Conservation (phyloP, 2,797 vertebrate species). For the Todus mexicanus region DNA sequence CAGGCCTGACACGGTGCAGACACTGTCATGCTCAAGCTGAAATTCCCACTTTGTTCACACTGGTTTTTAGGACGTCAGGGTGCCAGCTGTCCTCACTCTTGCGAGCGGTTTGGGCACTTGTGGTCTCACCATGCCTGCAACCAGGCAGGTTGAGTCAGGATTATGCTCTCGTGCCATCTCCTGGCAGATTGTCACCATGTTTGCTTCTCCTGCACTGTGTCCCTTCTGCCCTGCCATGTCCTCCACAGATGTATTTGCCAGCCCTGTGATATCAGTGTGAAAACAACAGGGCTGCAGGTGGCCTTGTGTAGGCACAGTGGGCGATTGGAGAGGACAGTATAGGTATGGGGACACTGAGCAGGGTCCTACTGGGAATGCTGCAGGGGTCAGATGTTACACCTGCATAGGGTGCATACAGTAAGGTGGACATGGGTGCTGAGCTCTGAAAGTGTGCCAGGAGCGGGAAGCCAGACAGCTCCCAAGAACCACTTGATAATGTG, state of each 20-base stretch:
- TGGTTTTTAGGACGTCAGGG: background rate
- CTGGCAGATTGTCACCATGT: background rate
- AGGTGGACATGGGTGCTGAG: background rate
- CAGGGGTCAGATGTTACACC: background rate
- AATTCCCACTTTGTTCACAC: background rate
- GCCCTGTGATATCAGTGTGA: rapidly evolving
- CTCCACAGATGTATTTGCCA: background rate
- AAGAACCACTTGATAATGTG: rapidly evolving
- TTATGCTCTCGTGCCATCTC: slow-evolving; percentile 18
- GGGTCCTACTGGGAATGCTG: background rate
- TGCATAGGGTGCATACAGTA: rapidly evolving
- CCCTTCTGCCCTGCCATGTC: background rate
- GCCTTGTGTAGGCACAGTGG: background rate
- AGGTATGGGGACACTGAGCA: rapidly evolving
- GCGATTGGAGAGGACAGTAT: rapidly evolving
- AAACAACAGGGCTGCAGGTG: background rate
- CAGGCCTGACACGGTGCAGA: background rate
- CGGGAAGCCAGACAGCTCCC: background rate
- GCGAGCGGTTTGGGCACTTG: rapidly evolving
- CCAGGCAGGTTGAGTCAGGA: background rate
- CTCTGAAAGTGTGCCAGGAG: background rate
- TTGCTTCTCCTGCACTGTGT: background rate
- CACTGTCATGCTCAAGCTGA: background rate
- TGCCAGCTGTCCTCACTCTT: background rate
- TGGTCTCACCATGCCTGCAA: background rate